These are phyloP conservation scores for Drosophila hydei DNA, from an alignment of 1,140 invertebrate genomes.

Conservation along the genomic window DNA sequence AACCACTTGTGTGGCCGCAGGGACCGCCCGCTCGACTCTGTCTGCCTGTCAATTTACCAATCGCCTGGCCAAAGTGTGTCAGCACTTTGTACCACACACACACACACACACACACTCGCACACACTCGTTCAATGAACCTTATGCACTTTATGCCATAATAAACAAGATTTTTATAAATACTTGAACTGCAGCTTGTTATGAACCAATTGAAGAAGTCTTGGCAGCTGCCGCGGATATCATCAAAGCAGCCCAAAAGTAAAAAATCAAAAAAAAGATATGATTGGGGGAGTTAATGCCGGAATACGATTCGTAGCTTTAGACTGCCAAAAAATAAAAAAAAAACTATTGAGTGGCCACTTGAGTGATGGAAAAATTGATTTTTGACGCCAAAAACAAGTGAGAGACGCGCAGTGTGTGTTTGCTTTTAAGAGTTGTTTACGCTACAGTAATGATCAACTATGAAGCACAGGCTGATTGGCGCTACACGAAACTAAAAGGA, in stretches of 20 bases:
- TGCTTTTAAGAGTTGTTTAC: slow-evolving; percentile 40
- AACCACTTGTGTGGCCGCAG: slow-evolving; percentile 74
- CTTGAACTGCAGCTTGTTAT: slow-evolving; percentile 54
- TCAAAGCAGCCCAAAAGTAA: slow-evolving; percentile 41
- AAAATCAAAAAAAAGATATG: slow-evolving; percentile 34
- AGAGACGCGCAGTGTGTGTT: slow-evolving; percentile 17
- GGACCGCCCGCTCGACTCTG: slow-evolving; percentile 6
- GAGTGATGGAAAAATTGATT: slow-evolving; percentile 54
- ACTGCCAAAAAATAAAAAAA: slow-evolving; percentile 5
- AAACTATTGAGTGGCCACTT: slow-evolving; percentile 61
- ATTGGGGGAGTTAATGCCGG: slow-evolving; percentile 66
- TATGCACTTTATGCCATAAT: slow-evolving; percentile 68
- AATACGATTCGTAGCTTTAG: slow-evolving; percentile 9
- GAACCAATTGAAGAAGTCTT: slow-evolving; percentile 64
- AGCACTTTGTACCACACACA: slow-evolving; percentile 51
- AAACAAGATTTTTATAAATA: slow-evolving; percentile 74
- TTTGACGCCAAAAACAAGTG: slow-evolving; percentile 40
- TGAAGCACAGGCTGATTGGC: slow-evolving; percentile 25
- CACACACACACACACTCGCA: slow-evolving; percentile 9
- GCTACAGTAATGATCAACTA: slow-evolving; percentile 15
- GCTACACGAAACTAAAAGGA: slow-evolving; percentile 4
- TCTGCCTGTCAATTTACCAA: slow-evolving; percentile 56
- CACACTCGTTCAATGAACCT: slow-evolving; percentile 68
- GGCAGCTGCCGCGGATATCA: slow-evolving; percentile 57
- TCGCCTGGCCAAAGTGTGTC: slow-evolving; percentile 74